A percentile compares a stretch with the other conserved stretches of the same genome.
phyloP scores from a whole-genome alignment of 2,797 vertebrate genomes.

The Mionectes olivaceus region DNA sequence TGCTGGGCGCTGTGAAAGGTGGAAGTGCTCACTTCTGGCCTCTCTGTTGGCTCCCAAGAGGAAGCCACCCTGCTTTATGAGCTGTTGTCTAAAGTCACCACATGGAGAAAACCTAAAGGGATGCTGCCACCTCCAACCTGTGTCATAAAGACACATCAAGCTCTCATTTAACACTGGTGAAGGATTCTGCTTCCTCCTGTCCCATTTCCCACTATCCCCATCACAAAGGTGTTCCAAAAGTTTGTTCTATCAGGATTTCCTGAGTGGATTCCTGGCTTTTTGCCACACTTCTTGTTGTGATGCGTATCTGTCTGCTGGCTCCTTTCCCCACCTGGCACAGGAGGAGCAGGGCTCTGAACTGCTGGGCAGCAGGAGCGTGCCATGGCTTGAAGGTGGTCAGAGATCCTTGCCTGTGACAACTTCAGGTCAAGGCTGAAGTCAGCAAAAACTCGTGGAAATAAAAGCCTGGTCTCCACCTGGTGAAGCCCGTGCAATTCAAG shows the following conservation, averaged over 20 bases:
- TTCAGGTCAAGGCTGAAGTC: background rate
- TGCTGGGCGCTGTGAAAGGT: background rate
- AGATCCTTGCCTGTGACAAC: background rate
- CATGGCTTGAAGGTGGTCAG: background rate
- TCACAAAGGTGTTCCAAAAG: background rate
- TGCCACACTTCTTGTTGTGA: background rate
- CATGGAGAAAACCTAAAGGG: background rate
- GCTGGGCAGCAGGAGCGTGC: background rate
- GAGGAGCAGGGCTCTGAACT: background rate
- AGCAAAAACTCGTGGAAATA: background rate
- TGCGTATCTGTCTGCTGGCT: background rate
- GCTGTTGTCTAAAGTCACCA: background rate
- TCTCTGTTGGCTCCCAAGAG: background rate
- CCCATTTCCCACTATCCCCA: background rate
- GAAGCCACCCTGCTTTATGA: background rate
- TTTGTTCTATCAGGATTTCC: background rate
- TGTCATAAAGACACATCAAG: background rate
- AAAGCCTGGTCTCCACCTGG: background rate
- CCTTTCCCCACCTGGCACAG: background rate
- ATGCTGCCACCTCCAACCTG: background rate
- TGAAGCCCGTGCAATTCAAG: background rate
- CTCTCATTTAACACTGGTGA: background rate
- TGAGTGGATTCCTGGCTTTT: background rate
- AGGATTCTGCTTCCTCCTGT: background rate
- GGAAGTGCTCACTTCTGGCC: background rate